phyloP scores from a whole-genome alignment of 1,140 invertebrate species.

The Carposina sasakii region DNA sequence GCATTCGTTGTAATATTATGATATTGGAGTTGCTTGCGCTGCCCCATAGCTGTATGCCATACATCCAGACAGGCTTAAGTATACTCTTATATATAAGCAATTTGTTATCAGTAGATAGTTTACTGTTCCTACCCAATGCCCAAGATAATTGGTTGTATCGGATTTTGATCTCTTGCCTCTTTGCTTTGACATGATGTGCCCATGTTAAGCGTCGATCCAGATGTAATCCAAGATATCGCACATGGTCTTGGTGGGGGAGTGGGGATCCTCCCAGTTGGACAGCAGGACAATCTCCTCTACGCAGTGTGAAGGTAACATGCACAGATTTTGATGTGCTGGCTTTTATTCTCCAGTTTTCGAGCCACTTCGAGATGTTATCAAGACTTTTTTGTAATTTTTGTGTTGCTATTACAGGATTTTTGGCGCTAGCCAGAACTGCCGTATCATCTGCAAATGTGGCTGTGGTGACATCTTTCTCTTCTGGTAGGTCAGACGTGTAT shows the following conservation, averaged over 20 bases:
- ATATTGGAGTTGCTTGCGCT: conserved; percentile 27
- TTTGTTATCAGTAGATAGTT: conserved; percentile 33
- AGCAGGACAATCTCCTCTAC: background rate
- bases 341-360: conserved; percentile 8
- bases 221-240: conserved; percentile 31
- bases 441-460: conserved; percentile 10
- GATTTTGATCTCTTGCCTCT: conserved; percentile 12
- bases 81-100: conserved; percentile 34
- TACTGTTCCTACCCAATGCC: conserved; percentile 27
- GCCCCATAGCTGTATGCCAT: conserved; percentile 42
- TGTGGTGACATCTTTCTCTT: background rate
- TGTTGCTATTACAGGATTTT: background rate
- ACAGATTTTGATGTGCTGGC: conserved; percentile 9
- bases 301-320: conserved; percentile 3
- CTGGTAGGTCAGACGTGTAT: conserved; percentile 6
- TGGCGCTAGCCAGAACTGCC: background rate
- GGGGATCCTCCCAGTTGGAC: background rate
- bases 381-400: background rate
- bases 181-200: conserved; percentile 23
- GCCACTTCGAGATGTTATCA: background rate
- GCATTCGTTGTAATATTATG: conserved; percentile 24
- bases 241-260: background rate
- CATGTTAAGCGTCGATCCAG: conserved; percentile 29
- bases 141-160: conserved; percentile 17
- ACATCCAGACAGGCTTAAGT: conserved; percentile 39